phyloP scores from a whole-genome alignment of 2,888 invertebrate species.

The Nemotelus nigrinus region DNA sequence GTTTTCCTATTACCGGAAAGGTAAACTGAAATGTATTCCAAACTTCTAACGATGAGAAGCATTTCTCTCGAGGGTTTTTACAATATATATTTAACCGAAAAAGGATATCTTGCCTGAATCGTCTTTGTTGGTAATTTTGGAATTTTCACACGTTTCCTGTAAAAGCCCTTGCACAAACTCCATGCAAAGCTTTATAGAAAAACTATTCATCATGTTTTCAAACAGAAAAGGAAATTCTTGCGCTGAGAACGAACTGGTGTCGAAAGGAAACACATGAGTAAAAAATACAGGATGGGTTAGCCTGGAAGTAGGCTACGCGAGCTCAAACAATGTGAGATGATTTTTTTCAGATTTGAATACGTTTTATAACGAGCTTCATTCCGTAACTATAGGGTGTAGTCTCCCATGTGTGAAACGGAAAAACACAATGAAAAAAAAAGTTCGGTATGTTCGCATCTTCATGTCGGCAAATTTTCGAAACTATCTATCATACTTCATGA shows the following conservation, averaged over 20 bases:
- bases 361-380: too few species aligned
- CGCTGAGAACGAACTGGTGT: not conserved
- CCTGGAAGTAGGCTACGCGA: not conserved
- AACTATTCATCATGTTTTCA: slow-evolving; percentile 35
- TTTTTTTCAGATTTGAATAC: not conserved
- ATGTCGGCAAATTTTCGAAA: too few species aligned
- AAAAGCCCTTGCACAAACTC: not conserved
- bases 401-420: too few species aligned
- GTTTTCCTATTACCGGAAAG: slow-evolving; percentile 17
- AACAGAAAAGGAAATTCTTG: slow-evolving; percentile 18
- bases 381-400: too few species aligned
- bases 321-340: not conserved
- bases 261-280: not conserved
- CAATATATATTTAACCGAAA: slow-evolving; percentile 5
- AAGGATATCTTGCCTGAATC: not conserved
- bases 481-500: too few species aligned
- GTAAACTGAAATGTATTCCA: slow-evolving; percentile 17
- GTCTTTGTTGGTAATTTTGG: not conserved
- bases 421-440: too few species aligned
- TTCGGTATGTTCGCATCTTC: too few species aligned
- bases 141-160: slow-evolving; percentile 1
- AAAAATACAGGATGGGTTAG: not conserved
- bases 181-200: not conserved
- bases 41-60: not conserved
- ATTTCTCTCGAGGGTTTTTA: not conserved